A percentile compares a stretch with the other conserved stretches of the same genome.
phyloP scores from a whole-genome alignment of 2,113 vertebrate species.

The Periophthalmus modestus region DNA sequence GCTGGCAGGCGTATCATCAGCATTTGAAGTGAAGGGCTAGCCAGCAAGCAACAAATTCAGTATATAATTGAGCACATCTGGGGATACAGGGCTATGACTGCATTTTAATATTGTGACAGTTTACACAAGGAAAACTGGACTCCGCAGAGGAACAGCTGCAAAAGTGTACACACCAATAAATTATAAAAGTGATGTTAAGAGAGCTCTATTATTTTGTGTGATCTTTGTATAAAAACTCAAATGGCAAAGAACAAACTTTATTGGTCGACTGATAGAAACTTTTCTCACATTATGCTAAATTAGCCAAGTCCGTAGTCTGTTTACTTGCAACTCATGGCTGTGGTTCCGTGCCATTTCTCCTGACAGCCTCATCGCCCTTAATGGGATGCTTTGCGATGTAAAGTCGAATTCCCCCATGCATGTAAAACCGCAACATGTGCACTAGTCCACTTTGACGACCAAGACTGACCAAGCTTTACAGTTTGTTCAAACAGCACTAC shows the following conservation, averaged over 20 bases:
- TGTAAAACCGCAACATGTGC: not conserved
- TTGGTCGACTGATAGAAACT: too few species aligned
- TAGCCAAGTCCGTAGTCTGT: not conserved
- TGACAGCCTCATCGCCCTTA: not conserved
- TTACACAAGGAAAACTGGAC: not conserved
- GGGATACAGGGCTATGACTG: not conserved
- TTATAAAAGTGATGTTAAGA: too few species aligned
- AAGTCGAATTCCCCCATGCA: not conserved
- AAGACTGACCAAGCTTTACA: not conserved
- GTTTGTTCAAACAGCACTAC: not conserved
- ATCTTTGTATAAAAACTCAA: too few species aligned
- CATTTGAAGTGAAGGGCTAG: not conserved
- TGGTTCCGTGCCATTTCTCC: not conserved
- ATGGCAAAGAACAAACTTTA: too few species aligned
- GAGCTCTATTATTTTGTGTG: too few species aligned
- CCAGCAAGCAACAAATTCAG: not conserved
- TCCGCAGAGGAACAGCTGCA: not conserved
- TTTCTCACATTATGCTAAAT: too few species aligned
- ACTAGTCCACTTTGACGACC: not conserved
- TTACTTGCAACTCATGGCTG: too few species aligned
- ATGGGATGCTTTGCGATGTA: not conserved
- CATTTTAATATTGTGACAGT: not conserved
- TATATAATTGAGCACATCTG: not conserved
- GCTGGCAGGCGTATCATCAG: not conserved
- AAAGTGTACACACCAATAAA: not conserved